phyloP scores from a whole-genome alignment of 2,888 invertebrate genomes.

The Trissoscelio sp. region DNA sequence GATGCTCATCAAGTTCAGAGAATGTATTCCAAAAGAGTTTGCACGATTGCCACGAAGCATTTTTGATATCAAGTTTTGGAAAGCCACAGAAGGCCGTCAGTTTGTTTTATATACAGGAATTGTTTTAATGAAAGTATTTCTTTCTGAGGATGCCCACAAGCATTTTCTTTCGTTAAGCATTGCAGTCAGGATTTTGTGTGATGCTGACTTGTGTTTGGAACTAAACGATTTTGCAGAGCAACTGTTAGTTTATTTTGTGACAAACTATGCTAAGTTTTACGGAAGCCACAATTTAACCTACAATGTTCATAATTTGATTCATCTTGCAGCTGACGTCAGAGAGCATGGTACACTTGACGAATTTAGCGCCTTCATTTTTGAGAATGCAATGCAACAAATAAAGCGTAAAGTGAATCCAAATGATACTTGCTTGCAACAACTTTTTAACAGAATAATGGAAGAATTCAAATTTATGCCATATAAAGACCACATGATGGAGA shows the following conservation, averaged over 20 bases:
- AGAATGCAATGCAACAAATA: slow-evolving; percentile 3
- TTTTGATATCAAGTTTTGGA: slow-evolving; percentile 14
- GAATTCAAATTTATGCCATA: slow-evolving; percentile 19
- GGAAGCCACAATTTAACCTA: slow-evolving; percentile 17
- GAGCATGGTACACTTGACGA: not conserved
- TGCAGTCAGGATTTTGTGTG: slow-evolving; percentile 15
- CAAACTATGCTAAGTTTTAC: slow-evolving; percentile 25
- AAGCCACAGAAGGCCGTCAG: slow-evolving; percentile 6
- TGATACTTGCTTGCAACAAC: slow-evolving; percentile 1
- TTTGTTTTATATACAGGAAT: slow-evolving; percentile 7
- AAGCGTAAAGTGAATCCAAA: not conserved
- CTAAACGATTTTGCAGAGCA: slow-evolving; percentile 8
- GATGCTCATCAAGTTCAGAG: not conserved
- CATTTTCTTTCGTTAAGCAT: slow-evolving; percentile 5
- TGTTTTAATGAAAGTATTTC: slow-evolving; percentile 9
- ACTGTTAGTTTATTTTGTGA: slow-evolving; percentile 18
- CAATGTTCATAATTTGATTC: slow-evolving; percentile 6
- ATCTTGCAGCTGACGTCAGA: slow-evolving; percentile 5
- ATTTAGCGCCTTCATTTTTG: not conserved
- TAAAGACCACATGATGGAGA: slow-evolving; percentile 4
- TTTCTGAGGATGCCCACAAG: not conserved
- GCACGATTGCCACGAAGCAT: not conserved
- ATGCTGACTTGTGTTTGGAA: not conserved
- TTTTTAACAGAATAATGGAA: slow-evolving; percentile 29
- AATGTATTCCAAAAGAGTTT: slow-evolving; percentile 8